Conservation (phyloP, 2,797 vertebrate species). For the Bradypus variegatus region DNA sequence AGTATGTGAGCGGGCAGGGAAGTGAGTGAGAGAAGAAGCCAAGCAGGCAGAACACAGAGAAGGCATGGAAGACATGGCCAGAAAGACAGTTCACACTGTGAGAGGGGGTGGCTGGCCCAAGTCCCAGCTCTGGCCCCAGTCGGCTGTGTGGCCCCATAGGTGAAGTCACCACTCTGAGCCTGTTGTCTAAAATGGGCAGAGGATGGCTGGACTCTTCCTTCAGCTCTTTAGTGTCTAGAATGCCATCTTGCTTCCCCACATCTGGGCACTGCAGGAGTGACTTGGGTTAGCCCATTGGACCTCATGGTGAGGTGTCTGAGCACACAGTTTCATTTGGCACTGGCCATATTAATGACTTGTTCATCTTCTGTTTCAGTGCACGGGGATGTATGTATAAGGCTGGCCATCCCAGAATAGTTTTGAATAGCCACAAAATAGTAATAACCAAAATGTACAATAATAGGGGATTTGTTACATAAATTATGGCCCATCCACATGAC, state of each 20-base stretch:
- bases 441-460: neutral
- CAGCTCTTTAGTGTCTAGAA: neutral
- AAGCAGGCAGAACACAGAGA: neutral
- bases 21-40: neutral
- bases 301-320: fast-evolving
- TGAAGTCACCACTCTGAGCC: neutral
- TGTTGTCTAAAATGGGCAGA: neutral
- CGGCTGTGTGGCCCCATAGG: neutral
- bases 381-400: neutral
- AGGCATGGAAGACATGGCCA: fast-evolving
- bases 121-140: neutral
- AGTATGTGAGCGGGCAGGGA: neutral
- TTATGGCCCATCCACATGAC: neutral
- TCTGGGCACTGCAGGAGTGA: neutral
- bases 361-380: neutral
- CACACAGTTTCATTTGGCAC: neutral
- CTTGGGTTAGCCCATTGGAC: neutral
- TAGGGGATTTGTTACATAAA: neutral
- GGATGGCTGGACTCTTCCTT: no score
- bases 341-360: neutral
- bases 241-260: neutral
- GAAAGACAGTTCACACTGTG: neutral
- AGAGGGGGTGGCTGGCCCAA: neutral
- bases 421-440: neutral
- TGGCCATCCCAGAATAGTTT: fast-evolving